phyloP scores from a whole-genome alignment of 2,888 invertebrate genomes.

The Hipparchia sbordonii region DNA sequence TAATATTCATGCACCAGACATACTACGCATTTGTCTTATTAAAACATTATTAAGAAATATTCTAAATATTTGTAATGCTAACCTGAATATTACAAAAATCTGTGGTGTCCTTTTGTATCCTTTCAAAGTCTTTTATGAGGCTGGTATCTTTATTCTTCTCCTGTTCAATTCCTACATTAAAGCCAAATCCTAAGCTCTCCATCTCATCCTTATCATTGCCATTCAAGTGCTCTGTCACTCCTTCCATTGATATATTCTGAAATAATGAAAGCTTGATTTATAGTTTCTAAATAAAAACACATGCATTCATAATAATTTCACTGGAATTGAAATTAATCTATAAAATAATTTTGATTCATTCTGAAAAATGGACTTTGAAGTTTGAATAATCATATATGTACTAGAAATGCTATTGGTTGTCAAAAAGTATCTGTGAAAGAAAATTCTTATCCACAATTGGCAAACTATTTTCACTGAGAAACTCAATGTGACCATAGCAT shows the following conservation, averaged over 20 bases:
- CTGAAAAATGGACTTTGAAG: too few relatives aligned
- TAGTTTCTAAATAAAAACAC: too few relatives aligned
- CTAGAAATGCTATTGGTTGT: too few relatives aligned
- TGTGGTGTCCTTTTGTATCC: constrained; percentile 84
- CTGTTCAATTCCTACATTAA: constrained; percentile 71
- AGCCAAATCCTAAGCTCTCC: constrained; percentile 76
- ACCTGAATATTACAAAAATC: constrained; percentile 80
- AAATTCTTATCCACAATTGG: too few relatives aligned
- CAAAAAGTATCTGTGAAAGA: too few relatives aligned
- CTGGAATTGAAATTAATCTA: too few relatives aligned
- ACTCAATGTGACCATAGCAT: too few relatives aligned
- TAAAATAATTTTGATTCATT: too few relatives aligned
- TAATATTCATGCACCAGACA: background rate
- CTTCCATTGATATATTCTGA: constrained; percentile 73
- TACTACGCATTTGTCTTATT: background rate
- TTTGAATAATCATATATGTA: too few relatives aligned
- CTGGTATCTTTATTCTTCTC: constrained; percentile 73
- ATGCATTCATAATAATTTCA: too few relatives aligned
- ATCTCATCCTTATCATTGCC: constrained; percentile 72
- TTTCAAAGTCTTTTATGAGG: constrained; percentile 82
- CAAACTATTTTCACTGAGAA: too few relatives aligned
- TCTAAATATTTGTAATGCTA: constrained; percentile 25
- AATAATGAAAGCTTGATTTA: constrained; percentile 38
- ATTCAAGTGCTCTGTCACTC: constrained; percentile 67
- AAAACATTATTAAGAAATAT: background rate